phyloP scores from a whole-genome alignment of 1,140 invertebrate genomes.

The Dufourea novaeangliae region DNA sequence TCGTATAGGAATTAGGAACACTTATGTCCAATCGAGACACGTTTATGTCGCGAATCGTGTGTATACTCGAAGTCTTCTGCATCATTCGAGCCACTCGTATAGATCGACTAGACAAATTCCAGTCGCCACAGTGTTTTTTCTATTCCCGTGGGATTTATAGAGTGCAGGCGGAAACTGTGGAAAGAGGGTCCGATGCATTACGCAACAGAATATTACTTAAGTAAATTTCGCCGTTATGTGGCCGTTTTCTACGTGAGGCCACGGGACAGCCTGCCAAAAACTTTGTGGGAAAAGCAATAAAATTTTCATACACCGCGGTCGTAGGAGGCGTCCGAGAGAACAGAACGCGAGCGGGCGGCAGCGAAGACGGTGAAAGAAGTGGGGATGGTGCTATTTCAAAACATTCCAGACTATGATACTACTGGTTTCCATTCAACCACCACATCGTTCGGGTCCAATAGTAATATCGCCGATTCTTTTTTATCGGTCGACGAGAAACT shows the following conservation, averaged over 20 bases:
- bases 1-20: too few relatives aligned
- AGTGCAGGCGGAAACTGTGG: background rate
- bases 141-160: too few relatives aligned
- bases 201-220: constrained; percentile 12
- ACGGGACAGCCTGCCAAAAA: constrained; percentile 39
- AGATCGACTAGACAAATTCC: too few relatives aligned
- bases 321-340: background rate
- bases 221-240: constrained; percentile 6
- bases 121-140: too few relatives aligned
- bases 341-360: background rate
- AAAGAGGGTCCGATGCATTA: background rate
- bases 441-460: constrained; percentile 17
- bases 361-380: background rate
- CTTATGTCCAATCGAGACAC: too few relatives aligned
- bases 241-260: constrained; percentile 12
- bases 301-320: constrained; percentile 19
- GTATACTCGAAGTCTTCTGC: too few relatives aligned
- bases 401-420: constrained; percentile 74
- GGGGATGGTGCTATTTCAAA: constrained; percentile 71
- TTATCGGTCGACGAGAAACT: constrained; percentile 46
- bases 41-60: too few relatives aligned
- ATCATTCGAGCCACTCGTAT: too few relatives aligned
- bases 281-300: constrained; percentile 45
- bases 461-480: constrained; percentile 62
- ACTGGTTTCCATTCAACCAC: constrained; percentile 68